Base-by-base conservation (phyloP, 2,797 vertebrate genomes). In the Neostethus bicornis region DNA sequence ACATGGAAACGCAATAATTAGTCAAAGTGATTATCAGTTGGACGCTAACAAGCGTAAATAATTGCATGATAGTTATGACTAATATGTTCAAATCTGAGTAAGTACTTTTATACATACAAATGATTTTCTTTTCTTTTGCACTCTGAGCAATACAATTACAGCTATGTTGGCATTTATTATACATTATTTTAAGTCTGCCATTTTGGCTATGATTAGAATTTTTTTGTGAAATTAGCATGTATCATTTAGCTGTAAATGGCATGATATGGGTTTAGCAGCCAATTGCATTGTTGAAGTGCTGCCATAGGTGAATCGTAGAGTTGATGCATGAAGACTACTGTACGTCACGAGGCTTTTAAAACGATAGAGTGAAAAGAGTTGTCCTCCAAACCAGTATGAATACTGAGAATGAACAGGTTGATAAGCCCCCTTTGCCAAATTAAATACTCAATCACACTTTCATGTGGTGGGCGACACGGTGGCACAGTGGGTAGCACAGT, bases 301-400 rank as follows among this genome's bases (percentile, higher is more conserved):
- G n/a, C 34, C n/a, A 16, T 7, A 17, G 37, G 17, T 37, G 34
- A 56, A 50, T 61, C 34, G 56, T 28, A 23, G 11, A 63, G 43
- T 60, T 81, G 65, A 77, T 73, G 61, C 47, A 77, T 77, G 54
- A 51, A 31, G 24, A 24, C 19, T 17, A n/a, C n/a, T n/a, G n/a
- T n/a, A 10, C 12, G 31, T 59, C 38, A 49, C 1, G 7, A 16
- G 31, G 28, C 52, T 19, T 41, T 45, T 43, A 28, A 56, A 54
- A 19, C 19, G 7, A 60, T 32, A 4, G 2, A 19, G 25, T 29
- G 38, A 42, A 51, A 31, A 20, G 1, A 1, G n/a, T 17, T 17
- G 25, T 34, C 20, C 24, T 37, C 59, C 24, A 37, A 21, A 16
- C 29, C 24, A 16, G 42, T 31, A 21, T 13, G 49, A 3, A 43